These are phyloP conservation scores for Melanerpes formicivorus DNA, from an alignment of 2,113 vertebrate genomes.

Conservation along the genomic window DNA sequence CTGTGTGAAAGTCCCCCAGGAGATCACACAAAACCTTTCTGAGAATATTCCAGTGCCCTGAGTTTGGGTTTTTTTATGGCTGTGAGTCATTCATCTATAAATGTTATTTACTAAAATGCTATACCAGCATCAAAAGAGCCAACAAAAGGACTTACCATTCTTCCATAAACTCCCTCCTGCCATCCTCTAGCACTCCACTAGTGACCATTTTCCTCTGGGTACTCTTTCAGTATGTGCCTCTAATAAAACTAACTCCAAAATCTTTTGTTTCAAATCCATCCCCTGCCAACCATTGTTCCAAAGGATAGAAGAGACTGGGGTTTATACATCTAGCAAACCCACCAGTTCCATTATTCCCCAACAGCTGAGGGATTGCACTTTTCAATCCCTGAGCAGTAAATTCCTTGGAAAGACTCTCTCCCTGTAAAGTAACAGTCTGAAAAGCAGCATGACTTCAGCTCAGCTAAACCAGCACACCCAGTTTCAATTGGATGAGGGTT, in stretches of 20 bases:
- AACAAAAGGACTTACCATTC: neutral
- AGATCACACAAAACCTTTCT: slow-evolving; percentile 9
- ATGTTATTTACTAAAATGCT: neutral
- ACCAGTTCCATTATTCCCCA: neutral
- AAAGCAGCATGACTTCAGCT: neutral
- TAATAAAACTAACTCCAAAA: neutral
- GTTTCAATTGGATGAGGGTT: neutral
- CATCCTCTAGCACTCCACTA: neutral
- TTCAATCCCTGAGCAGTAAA: neutral
- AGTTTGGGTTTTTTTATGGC: neutral
- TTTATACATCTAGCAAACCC: neutral
- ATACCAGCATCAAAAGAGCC: neutral
- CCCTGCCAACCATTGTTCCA: neutral
- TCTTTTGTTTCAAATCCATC: neutral
- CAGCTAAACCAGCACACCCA: neutral
- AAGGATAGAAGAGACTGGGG: neutral
- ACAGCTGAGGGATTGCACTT: neutral
- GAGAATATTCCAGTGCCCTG: neutral
- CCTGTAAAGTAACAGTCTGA: neutral
- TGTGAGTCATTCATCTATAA: neutral
- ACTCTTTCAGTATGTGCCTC: neutral
- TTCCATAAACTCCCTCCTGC: neutral
- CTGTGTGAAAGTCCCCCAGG: neutral
- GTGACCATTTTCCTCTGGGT: neutral
- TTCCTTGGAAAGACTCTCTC: slow-evolving; percentile 12